Base-by-base conservation (phyloP, 2,888 invertebrate species). In the Vannuccia rotundouncinata region DNA sequence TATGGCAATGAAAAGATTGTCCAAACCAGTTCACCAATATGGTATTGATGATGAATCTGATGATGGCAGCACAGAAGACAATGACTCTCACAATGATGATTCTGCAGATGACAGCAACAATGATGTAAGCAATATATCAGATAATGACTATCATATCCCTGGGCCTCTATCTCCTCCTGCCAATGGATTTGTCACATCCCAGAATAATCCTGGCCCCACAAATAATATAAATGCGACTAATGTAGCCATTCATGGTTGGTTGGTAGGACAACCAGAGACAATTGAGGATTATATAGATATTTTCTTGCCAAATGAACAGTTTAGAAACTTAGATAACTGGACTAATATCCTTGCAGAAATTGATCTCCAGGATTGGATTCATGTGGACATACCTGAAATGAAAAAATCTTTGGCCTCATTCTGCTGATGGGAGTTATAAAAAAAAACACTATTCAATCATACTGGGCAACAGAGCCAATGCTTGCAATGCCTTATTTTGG, bases 1-100 rank as follows among this genome's bases (percentile, higher is more conserved):
- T 66, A 66, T 66, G 66, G 66, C 66, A 66, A 66, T 66, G 66
- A 66, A 66, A 66, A 66, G 66, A 66, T 66, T 66, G 66, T 66
- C 66, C 66, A 5, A 66, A 66, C 66, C 66, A 66, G 66, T 66
- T 66, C 66, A 66, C 66, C 66, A 22, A 66, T 66, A 66, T 66
- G 66, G 66, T 66, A 66, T 66, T 66, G 66, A 66, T 66, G 66
- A 66, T 66, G 66, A 66, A 66, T 66, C 66, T 66, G 66, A 66
- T 2, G 66, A 66, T 66, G 66, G 66, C 66, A 66, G 66, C 66
- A 66, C 66, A 66, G 66, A 66, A 66, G 66, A 66, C 66, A 66
- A 66, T 66, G 66, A 66, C 66, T 66, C 66, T 66, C 66, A 66
- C 66, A 66, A 66, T 66, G 45, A 45, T 17, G 45, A 45, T 45